These are phyloP conservation scores for Alviniconcha strummeri DNA, from an alignment of 2,888 invertebrate genomes.

Conservation along the genomic window DNA sequence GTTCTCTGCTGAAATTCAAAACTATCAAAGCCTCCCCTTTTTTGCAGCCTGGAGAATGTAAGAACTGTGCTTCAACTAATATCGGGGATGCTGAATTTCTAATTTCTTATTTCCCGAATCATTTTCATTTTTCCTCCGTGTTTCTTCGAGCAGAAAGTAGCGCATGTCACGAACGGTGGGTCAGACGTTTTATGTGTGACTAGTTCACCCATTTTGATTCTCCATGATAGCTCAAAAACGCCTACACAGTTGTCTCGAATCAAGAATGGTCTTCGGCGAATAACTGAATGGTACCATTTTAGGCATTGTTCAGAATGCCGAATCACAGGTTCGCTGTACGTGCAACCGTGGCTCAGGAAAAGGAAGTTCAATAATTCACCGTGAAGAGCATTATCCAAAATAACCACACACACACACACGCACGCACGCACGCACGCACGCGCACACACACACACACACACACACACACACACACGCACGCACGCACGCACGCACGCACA, in stretches of 20 bases:
- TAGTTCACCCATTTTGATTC: too few relatives aligned
- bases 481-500: not conserved
- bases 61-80: too few relatives aligned
- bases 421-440: not conserved
- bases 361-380: not conserved
- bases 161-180: too few relatives aligned
- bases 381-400: not conserved
- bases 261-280: not conserved
- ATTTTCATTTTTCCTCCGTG: too few relatives aligned
- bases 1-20: too few relatives aligned
- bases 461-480: not conserved
- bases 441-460: constrained; percentile 3
- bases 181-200: too few relatives aligned
- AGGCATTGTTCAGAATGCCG: not conserved
- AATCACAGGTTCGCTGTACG: not conserved
- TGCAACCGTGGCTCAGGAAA: not conserved
- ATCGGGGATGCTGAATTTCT: too few relatives aligned
- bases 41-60: too few relatives aligned
- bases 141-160: too few relatives aligned
- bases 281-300: too few relatives aligned
- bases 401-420: not conserved
- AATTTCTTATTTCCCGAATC: too few relatives aligned
- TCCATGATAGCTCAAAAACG: not conserved
- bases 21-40: too few relatives aligned
- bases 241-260: not conserved